Conservation (phyloP, 2,797 vertebrate genomes). For the Schizopygopsis pylzovi region DNA sequence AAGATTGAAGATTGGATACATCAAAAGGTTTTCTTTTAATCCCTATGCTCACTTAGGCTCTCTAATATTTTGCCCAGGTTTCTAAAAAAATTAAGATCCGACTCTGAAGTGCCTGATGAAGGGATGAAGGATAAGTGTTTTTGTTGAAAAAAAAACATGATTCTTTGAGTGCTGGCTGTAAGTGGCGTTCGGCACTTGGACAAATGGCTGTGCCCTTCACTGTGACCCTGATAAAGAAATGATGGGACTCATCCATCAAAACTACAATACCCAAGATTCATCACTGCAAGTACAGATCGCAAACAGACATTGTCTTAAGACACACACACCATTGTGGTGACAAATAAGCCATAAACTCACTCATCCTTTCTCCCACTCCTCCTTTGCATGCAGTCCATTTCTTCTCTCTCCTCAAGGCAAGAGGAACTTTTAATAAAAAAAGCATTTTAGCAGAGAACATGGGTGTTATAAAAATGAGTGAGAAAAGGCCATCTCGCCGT, state of each 20-base stretch:
- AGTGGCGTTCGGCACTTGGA: conserved; percentile 43
- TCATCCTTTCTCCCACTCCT: conserved; percentile 65
- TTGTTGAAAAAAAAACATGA: neutral
- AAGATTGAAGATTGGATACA: conserved; percentile 23
- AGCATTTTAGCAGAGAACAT: conserved; percentile 69
- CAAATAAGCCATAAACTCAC: conserved; percentile 66
- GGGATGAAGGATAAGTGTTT: neutral
- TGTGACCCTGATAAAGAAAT: conserved; percentile 51
- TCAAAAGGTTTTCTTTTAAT: conserved; percentile 32
- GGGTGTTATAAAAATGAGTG: conserved; percentile 67
- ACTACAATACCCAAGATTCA: conserved; percentile 78
- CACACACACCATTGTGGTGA: conserved; percentile 26
- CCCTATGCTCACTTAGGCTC: neutral
- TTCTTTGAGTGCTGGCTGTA: neutral
- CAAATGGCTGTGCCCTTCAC: conserved; percentile 49
- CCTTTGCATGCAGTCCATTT: conserved; percentile 59
- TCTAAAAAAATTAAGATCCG: neutral
- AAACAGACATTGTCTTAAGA: conserved; percentile 33
- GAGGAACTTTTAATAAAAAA: conserved; percentile 68
- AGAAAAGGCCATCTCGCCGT: conserved; percentile 59
- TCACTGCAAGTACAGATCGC: conserved; percentile 65
- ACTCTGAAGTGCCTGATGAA: neutral
- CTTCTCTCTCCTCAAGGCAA: conserved; percentile 62
- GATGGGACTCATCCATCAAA: conserved; percentile 72
- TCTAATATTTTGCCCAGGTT: neutral